Conservation (phyloP, 2,797 vertebrate species). For the Danio kyathit region DNA sequence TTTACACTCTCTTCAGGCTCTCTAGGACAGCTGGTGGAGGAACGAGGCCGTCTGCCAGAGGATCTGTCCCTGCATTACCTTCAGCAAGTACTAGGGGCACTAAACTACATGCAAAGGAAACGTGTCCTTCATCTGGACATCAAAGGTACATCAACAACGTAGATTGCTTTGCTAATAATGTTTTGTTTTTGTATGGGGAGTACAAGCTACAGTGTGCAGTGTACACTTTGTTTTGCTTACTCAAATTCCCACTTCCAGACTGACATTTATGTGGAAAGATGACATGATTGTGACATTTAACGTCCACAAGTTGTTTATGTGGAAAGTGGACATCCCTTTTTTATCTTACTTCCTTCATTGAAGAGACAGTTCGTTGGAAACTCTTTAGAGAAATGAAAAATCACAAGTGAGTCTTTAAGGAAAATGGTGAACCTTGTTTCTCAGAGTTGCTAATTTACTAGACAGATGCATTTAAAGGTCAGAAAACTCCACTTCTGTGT, state of each 20-base stretch:
- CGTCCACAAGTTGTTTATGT: background rate
- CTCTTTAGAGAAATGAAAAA: background rate
- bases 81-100: slow-evolving; percentile 84
- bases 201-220: background rate
- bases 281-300: slow-evolving; percentile 13
- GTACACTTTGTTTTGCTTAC: background rate
- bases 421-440: background rate
- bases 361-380: slow-evolving; percentile 25
- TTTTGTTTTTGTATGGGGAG: background rate
- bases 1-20: slow-evolving; percentile 79
- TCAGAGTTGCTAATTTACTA: background rate
- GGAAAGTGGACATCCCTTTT: slow-evolving; percentile 1
- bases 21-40: slow-evolving; percentile 88
- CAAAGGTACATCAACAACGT: slow-evolving; percentile 84
- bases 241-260: background rate
- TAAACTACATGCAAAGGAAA: slow-evolving; percentile 87
- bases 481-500: too few relatives aligned
- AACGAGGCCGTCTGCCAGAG: slow-evolving; percentile 88
- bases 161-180: background rate
- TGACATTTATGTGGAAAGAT: background rate
- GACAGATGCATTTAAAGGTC: too few relatives aligned
- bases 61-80: slow-evolving; percentile 92
- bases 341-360: slow-evolving; percentile 4
- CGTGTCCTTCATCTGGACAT: slow-evolving; percentile 92
- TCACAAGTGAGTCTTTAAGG: background rate